Conservation (phyloP, 2,888 invertebrate genomes). For the Sinotaia quadrata region DNA sequence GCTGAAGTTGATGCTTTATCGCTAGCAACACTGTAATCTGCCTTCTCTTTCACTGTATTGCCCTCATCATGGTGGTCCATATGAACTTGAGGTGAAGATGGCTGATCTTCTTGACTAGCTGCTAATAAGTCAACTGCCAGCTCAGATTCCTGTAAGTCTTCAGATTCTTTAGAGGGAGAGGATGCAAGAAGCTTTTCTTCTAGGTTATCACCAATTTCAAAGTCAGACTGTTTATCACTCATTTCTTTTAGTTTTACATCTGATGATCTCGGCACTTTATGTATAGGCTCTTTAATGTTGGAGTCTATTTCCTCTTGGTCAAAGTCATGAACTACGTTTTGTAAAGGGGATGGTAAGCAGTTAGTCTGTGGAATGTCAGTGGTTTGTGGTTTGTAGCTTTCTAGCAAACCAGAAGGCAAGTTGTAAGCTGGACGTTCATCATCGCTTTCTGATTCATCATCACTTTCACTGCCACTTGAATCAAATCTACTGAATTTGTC, state of each 20-base stretch:
- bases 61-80: too few relatives aligned
- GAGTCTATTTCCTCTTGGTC: too few relatives aligned
- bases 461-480: slow-evolving; percentile 47
- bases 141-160: background rate
- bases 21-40: background rate
- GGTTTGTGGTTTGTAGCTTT: too few relatives aligned
- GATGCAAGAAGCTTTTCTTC: slow-evolving; percentile 15
- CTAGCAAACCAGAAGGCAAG: too few relatives aligned
- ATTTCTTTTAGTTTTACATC: too few relatives aligned
- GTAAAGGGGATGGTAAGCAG: too few relatives aligned
- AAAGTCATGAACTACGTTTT: too few relatives aligned
- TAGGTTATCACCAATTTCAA: slow-evolving; percentile 14
- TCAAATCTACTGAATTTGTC: slow-evolving; percentile 60
- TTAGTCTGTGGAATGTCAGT: too few relatives aligned
- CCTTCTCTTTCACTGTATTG: too few relatives aligned
- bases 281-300: too few relatives aligned
- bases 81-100: too few relatives aligned
- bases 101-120: background rate
- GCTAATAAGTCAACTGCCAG: background rate
- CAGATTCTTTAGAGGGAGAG: slow-evolving; percentile 1
- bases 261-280: too few relatives aligned
- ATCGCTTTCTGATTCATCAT: slow-evolving; percentile 45
- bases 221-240: slow-evolving; percentile 2
- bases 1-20: background rate
- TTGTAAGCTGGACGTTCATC: slow-evolving; percentile 24